Base-by-base conservation (phyloP, 2,797 vertebrate species). In the Scarus forsteni region DNA sequence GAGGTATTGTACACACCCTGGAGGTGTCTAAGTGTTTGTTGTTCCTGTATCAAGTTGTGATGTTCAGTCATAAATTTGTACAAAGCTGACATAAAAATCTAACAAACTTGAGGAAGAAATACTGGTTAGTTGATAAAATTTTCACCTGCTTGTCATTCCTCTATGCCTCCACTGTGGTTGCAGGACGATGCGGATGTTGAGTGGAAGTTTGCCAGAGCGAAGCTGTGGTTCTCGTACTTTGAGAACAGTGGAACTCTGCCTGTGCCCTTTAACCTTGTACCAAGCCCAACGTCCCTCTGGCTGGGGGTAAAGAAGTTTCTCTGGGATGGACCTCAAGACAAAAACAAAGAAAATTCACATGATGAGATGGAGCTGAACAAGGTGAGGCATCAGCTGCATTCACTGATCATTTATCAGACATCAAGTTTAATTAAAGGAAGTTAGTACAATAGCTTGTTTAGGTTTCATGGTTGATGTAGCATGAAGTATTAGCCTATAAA, bases 131-230 rank as follows among this genome's bases (percentile, higher is more conserved):
- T 10, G 13, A 7, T 27, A 39, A 6, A 44, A 54, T 13, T 44
- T 43, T 8, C 46, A 27, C n/a, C 14, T 43, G 8, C 40, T 46
- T 42, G 39, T 63, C 15, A 38, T 56, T 27, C 27, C n/a, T 16
- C 40, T 56, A 51, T 44, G 67, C 53, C 39, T 11, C 35, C 39
- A 35, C 58, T 73, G 0, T 75, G 51, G 79, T 68, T 73, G 60
- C 88, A 99, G 98, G 96, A 97, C 69, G 97, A 99, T 80, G 94
- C 97, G 53, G 98, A 99, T 16, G 97, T 99, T 2, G 98, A 99
- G 75, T 99, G 98, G 98, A 99, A 99, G 85, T 99, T 99, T 72
- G 97, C 98, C 18, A 91, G 98, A 63, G 96, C 98, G 1, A 99
- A 99, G 69, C 96, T 99, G 18, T 99, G 98, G 98, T 92, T 99